Conservation (phyloP, 2,113 vertebrate species). For the Peromyscus californicus region DNA sequence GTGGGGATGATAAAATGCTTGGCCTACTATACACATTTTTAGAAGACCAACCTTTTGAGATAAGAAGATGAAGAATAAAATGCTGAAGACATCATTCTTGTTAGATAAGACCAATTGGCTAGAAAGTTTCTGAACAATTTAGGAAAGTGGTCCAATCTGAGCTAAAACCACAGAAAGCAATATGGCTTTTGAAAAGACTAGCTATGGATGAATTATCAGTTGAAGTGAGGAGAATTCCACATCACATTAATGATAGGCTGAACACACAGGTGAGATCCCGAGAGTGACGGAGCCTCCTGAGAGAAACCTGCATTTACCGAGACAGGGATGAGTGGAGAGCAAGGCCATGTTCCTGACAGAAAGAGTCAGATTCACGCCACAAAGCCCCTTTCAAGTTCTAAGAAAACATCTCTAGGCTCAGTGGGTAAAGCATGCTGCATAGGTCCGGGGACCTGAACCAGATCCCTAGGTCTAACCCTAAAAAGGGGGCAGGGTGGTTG, state of each 20-base stretch:
- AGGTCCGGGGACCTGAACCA: neutral
- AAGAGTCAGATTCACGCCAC: neutral
- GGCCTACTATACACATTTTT: accelerated
- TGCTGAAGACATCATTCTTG: neutral
- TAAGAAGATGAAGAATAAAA: neutral
- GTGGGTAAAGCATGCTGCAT: neutral
- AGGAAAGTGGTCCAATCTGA: neutral
- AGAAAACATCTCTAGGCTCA: neutral
- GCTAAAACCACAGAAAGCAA: neutral
- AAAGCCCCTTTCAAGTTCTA: neutral
- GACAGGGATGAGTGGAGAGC: neutral
- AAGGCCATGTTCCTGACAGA: neutral
- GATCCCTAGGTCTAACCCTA: neutral
- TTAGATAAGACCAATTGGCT: neutral
- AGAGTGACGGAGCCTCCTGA: neutral
- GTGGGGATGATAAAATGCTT: neutral
- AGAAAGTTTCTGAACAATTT: neutral
- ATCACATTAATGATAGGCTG: neutral
- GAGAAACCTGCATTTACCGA: neutral
- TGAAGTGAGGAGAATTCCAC: neutral
- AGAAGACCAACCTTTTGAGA: neutral
- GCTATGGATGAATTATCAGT: neutral
- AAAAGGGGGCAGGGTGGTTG: neutral
- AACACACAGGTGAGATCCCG: neutral
- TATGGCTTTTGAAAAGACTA: neutral